Base-by-base conservation (phyloP, 2,113 vertebrate species). In the Oreochromis aureus region DNA sequence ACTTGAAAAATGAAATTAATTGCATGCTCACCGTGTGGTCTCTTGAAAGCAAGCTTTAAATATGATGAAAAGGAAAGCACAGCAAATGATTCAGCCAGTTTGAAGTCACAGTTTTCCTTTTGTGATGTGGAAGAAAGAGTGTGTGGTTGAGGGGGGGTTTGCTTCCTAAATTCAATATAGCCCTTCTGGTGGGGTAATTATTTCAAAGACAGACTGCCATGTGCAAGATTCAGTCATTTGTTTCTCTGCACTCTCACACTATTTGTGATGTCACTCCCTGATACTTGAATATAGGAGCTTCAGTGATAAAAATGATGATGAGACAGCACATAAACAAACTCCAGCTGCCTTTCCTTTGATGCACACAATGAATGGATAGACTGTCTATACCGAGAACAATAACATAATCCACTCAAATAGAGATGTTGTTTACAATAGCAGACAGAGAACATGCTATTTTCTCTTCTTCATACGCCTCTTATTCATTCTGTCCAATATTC, bases 401-500 rank as follows among this genome's bases (percentile, higher is more conserved):
- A 87, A 61, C 41, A 2, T 82, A 84, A 84, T 88, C 86, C 7
- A 2, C 58, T 76, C 24, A 15, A 56, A 71, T 85, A 63, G 86
- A 91, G 86, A 89, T 59, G 22, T 30, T 61, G 85, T 87, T 88
- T 80, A 90, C 83, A 90, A 44, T 8, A 54, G 80, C 73, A 69
- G 71, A 39, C 39, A 86, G 85, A 89, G 36, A 87, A 86, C 73
- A 22, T 73, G 81, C 86, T 83, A 71, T 93, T 89, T 87, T 84
- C 89, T 82, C 82, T 66, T 59, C 34, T 19, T 84, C 83, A 15
- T 18, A 24, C 6, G n/a, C 55, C 73, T 89, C 39, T 51, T 82
- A 58, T 27, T 86, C 51, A 82, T 83, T 83, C 59, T 78, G 85
- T 41, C 86, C 89, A 78, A 85, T 82, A 89, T 84, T 87, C 81